A percentile compares a stretch with the other conserved stretches of the same genome.
These are phyloP conservation scores for Paralichthys olivaceus DNA, from an alignment of 2,113 vertebrate genomes.

Conservation along the genomic window DNA sequence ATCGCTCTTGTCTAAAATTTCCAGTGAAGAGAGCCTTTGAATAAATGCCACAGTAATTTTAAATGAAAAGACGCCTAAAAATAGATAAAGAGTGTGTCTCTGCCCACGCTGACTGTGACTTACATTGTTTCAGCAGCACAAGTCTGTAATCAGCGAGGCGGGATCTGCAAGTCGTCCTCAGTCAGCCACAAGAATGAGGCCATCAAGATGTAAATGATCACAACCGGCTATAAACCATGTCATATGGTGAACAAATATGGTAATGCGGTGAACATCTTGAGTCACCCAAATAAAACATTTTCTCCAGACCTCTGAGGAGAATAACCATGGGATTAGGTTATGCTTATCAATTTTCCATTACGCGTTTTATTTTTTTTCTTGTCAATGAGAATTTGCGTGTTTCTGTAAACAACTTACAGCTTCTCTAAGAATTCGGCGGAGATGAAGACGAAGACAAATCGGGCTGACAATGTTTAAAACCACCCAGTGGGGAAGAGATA, in stretches of 20 bases:
- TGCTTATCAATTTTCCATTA: conserved; percentile 64
- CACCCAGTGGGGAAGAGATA: conserved; percentile 2
- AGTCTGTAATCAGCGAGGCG: conserved; percentile 68
- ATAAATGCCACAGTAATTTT: conserved; percentile 45
- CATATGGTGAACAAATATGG: conserved; percentile 58
- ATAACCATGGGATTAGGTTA: conserved; percentile 27
- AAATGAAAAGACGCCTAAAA: conserved; percentile 69
- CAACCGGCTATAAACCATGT: conserved; percentile 67
- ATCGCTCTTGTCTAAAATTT: conserved; percentile 27
- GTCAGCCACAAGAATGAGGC: conserved; percentile 63
- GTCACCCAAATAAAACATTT: conserved; percentile 29
- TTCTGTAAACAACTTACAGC: conserved; percentile 44
- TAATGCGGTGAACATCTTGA: conserved; percentile 45
- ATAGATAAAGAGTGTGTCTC: conserved; percentile 56
- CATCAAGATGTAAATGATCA: conserved; percentile 62
- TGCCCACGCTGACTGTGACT: conserved; percentile 18
- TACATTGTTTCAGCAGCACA: conserved; percentile 65
- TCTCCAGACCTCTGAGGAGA: conserved; percentile 19
- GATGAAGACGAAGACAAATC: not conserved
- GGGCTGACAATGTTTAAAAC: conserved; percentile 20
- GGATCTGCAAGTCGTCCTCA: conserved; percentile 39
- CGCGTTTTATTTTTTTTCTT: conserved; percentile 14
- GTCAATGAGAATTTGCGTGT: conserved; percentile 23
- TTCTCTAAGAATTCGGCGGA: not conserved
- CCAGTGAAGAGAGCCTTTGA: conserved; percentile 46